A percentile compares a stretch with the other conserved stretches of the same genome.
Evolutionary conservation across 2,113 vertebrate species (phyloP).

Genomic region (Semnopithecus entellus): DNA sequence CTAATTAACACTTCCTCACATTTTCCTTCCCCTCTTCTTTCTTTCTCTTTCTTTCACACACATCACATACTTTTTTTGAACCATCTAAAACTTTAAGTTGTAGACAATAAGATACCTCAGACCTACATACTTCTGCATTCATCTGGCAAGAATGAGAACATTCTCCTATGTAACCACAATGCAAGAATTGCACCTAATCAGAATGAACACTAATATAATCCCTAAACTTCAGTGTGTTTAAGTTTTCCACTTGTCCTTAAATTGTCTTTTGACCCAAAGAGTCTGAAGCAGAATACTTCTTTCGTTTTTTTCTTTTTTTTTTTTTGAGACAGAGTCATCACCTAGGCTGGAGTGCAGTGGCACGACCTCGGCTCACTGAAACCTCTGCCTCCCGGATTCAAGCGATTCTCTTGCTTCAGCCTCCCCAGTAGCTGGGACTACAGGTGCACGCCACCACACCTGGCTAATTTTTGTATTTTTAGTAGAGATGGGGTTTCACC

Average conservation of each 20-base stretch:
- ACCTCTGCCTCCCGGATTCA: no score
- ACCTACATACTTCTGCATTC: not conserved
- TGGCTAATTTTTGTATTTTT: no score
- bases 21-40: not conserved
- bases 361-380: no score
- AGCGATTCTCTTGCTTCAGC: no score
- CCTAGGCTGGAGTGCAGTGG: no score
- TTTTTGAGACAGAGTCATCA: no score
- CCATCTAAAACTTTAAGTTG: not conserved
- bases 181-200: not conserved
- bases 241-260: not conserved
- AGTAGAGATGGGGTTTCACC: no score
- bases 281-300: not conserved
- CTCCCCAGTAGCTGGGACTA: no score
- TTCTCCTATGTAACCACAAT: not conserved
- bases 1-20: not conserved
- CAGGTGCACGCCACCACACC: no score
- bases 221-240: not conserved
- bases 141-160: not conserved
- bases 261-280: not conserved
- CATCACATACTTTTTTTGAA: not conserved
- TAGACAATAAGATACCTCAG: not conserved
- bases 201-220: not conserved
- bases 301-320: no score
- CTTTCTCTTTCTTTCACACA: not conserved